Evolutionary conservation across 2,113 vertebrate species (phyloP), one percentile per base, ranked within the genome.

Genomic region (Rhea americana): DNA sequence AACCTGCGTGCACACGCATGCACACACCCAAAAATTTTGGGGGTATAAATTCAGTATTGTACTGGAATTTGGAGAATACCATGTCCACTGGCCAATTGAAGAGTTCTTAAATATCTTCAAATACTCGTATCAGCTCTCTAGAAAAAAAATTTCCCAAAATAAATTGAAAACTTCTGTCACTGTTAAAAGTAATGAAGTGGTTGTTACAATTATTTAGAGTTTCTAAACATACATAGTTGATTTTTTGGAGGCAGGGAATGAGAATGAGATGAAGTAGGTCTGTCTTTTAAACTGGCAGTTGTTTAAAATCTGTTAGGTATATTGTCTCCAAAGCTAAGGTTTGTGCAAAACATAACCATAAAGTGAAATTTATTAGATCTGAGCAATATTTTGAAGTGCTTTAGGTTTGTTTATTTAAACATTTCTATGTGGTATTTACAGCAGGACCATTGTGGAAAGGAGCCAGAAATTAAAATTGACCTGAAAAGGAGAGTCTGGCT

Each of bases 91-190:
- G 24, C 9, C 45, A 11, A 17, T 1, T 11, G 18, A 32, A 26
- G 24, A 48, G 10, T 32, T 61, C 11, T 55, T 26, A 32, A 6
- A 43, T 58, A 6, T 61, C 39, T 55, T 50, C 39, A 48, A 32
- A 48, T 35, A 26, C 20, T 30, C 2, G 0, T 25, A 9, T 28
- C 47, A 15, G 25, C 72, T 28, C 28, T 53, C 20, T 7, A 35
- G 13, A 48, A 67, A 39, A 20, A 20, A 19, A 24, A 48, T 48
- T 4, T 35, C 51, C 39, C 26, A 45, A 68, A 63, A 13, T 4
- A 21, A 68, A 5, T 50, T 56, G 39, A 45, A 53, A 45, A 25
- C 7, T 39, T 55, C 15, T 25, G 3, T 53, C 10, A 3, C 18
- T 30, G 3, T 35, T 66, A 1, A 43, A 43, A 32, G 17, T 30